Conservation (phyloP, 92 coral and sea anemone species). For the Anthopleura xanthogrammica region DNA sequence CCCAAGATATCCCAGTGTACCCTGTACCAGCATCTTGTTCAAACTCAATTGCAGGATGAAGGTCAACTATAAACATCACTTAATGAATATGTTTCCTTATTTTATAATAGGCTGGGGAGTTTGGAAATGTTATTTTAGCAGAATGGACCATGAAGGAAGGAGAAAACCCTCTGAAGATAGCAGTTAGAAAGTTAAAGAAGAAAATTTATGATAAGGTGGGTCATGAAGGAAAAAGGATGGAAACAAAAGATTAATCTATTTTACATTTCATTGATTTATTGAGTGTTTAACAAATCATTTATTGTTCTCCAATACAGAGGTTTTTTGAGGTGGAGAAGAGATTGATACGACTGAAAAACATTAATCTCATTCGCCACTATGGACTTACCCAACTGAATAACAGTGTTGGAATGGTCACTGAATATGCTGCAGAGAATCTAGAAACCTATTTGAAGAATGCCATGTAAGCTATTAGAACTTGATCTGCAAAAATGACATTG, state of each 20-base stretch:
- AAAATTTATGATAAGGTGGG: neutral
- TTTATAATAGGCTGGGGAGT: slow-evolving; percentile 57
- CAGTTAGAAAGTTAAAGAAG: slow-evolving; percentile 20
- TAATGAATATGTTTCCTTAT: too few relatives aligned
- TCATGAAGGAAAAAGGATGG: neutral
- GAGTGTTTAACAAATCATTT: neutral
- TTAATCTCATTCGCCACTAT: slow-evolving; percentile 53
- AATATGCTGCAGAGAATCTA: slow-evolving; percentile 53
- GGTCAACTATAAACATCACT: too few relatives aligned
- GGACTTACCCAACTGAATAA: slow-evolving; percentile 54
- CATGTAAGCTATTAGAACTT: slow-evolving; percentile 2
- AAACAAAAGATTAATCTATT: neutral
- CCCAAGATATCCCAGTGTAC: too few relatives aligned
- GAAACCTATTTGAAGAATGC: slow-evolving; percentile 63
- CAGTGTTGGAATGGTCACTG: slow-evolving; percentile 54
- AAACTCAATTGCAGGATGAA: too few relatives aligned
- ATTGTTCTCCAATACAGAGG: slow-evolving; percentile 16
- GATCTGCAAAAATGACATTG: too few relatives aligned
- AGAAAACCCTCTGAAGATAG: slow-evolving; percentile 27
- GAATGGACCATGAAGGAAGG: slow-evolving; percentile 20
- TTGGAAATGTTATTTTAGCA: slow-evolving; percentile 66
- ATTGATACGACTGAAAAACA: slow-evolving; percentile 53
- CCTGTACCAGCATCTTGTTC: too few relatives aligned
- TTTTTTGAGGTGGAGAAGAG: slow-evolving; percentile 38
- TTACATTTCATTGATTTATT: neutral